Conservation (phyloP, 2,113 vertebrate species). For the Plecturocebus donacophilus region DNA sequence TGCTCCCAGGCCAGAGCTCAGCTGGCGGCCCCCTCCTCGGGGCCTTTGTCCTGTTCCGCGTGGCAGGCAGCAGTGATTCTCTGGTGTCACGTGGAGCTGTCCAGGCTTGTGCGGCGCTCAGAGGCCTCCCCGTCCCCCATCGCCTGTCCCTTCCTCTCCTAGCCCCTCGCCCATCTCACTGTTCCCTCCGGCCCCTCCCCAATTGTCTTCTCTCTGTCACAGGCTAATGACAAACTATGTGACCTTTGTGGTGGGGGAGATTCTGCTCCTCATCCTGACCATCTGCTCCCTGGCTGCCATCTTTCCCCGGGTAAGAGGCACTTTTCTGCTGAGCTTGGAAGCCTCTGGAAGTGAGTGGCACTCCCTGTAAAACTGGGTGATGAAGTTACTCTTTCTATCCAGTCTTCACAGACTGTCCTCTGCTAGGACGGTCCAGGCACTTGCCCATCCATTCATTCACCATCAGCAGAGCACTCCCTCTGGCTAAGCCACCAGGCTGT, state of each 20-base stretch:
- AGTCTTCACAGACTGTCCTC: neutral
- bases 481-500: neutral
- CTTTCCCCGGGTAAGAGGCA: conserved; percentile 91
- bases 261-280: conserved; percentile 91
- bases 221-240: conserved; percentile 95
- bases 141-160: neutral
- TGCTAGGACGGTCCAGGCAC: neutral
- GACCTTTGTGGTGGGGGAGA: conserved; percentile 91
- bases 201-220: conserved; percentile 3
- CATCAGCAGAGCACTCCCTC: neutral
- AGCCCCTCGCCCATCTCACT: neutral
- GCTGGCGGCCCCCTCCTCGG: neutral
- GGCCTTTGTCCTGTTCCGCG: neutral
- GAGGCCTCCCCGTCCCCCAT: neutral
- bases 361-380: neutral
- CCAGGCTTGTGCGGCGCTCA: fast-evolving
- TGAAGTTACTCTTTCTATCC: fast-evolving
- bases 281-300: conserved; percentile 94
- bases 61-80: neutral
- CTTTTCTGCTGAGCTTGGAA: neutral
- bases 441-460: neutral
- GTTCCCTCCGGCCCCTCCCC: neutral
- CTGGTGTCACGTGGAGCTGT: neutral
- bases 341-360: neutral
- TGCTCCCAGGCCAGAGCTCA: neutral